These are phyloP conservation scores for Anguilla rostrata DNA, from an alignment of 2,113 vertebrate genomes.

Conservation along the genomic window DNA sequence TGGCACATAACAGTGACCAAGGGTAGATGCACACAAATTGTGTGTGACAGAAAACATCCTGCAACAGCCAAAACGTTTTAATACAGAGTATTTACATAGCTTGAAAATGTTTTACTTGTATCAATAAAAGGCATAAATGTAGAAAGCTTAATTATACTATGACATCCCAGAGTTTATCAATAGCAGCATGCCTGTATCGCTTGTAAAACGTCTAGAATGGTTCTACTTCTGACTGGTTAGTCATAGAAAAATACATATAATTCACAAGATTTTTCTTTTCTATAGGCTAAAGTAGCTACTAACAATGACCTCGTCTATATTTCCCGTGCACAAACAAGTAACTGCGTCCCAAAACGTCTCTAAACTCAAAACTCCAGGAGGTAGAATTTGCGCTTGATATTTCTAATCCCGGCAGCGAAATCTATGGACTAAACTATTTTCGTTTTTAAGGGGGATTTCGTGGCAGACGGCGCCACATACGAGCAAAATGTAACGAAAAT, in stretches of 20 bases:
- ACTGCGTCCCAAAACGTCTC: not conserved
- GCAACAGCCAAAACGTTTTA: not conserved
- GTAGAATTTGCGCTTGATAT: not conserved
- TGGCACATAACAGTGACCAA: not conserved
- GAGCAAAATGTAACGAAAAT: not conserved
- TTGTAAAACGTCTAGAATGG: too few species aligned
- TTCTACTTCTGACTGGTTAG: too few species aligned
- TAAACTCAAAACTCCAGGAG: not conserved
- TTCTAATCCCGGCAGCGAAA: constrained; percentile 7
- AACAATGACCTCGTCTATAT: not conserved
- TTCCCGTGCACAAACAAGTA: not conserved
- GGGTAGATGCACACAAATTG: not conserved
- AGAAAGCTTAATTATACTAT: not conserved
- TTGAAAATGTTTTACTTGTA: not conserved
- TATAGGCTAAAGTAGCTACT: not conserved
- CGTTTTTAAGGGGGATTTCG: not conserved
- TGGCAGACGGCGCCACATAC: not conserved
- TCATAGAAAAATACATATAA: not conserved
- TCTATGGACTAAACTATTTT: constrained; percentile 22
- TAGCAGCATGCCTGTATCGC: not conserved
- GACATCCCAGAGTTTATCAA: too few species aligned
- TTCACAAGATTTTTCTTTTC: not conserved
- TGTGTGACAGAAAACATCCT: not conserved
- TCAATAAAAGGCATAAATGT: not conserved
- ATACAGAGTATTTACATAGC: not conserved